phyloP scores from a whole-genome alignment of 2,113 vertebrate genomes.

The Petromus typicus region DNA sequence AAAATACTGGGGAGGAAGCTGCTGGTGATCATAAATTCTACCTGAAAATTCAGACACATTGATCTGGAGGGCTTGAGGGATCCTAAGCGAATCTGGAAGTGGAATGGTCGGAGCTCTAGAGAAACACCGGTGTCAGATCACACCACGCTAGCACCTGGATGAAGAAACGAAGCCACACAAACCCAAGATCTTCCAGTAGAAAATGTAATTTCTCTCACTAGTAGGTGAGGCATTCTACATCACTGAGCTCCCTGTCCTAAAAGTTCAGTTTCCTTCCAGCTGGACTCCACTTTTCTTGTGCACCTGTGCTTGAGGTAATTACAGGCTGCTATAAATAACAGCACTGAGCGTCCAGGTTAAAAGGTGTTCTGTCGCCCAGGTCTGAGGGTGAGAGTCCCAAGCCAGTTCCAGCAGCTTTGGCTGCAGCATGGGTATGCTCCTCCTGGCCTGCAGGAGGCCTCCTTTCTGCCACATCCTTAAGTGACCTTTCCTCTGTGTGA shows the following conservation, averaged over 20 bases:
- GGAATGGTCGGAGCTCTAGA: neutral
- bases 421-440: neutral
- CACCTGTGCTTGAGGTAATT: neutral
- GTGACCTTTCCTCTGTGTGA: neutral
- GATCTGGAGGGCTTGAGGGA: too few relatives aligned
- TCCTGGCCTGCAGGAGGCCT: too few relatives aligned
- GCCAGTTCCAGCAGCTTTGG: neutral
- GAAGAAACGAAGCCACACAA: neutral
- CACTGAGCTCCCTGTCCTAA: neutral
- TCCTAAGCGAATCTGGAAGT: neutral
- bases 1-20: neutral
- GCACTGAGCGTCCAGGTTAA: too few relatives aligned
- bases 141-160: neutral
- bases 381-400: neutral
- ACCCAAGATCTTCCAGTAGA: neutral
- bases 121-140: neutral
- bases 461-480: neutral
- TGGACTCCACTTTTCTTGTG: neutral
- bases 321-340: neutral
- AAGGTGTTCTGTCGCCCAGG: too few relatives aligned
- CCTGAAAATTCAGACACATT: neutral
- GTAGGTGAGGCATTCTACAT: neutral
- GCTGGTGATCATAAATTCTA: neutral
- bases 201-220: neutral
- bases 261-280: neutral